Base-by-base conservation (phyloP, 2,797 vertebrate species). In the Gymnoscopelus microlampas region DNA sequence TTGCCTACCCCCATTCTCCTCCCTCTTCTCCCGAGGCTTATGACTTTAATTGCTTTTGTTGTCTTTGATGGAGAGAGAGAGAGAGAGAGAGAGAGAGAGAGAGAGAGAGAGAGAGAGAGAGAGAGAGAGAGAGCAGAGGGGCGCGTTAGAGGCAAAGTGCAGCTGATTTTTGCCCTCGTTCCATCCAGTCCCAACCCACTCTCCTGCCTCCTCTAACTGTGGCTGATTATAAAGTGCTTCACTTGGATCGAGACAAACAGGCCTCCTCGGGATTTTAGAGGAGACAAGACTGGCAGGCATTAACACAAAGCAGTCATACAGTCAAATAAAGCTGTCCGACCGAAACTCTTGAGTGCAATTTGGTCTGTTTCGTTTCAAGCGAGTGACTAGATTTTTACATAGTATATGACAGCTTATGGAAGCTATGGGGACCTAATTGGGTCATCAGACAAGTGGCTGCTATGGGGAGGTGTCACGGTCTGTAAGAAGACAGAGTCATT, bases 11-110 rank as follows among this genome's bases (percentile, higher is more conserved):
- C 75, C 76, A 60, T 71, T 63, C 76, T 71, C 74, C 63, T 66
- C 70, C n/a, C 24, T 59, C 68, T 57, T 39, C 53, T 58, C 13
- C 26, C 2, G 48, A 49, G 53, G 56, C 39, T 68, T 47, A 68
- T 64, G 74, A 65, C 64, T 78, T 58, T 73, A 78, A 74, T 70
- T 73, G 76, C 76, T 70, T 66, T 70, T 65, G 71, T 70, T 73
- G 76, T 77, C 66, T 69, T 73, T 77, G 66, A 70, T 73, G 59
- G 66, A 70, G 15, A 14, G 62, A 66, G 47, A 57, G 44, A 39
- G 39, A 44, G 39, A 44, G 39, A 44, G 39, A 44, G 39, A 44
- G 39, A 39, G 39, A 39, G 39, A 39, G 39, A 39, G 39, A 39
- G 39, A 39, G 39, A 39, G 39, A 39, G 39, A 39, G 39, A 39